Evolutionary conservation across 1,140 invertebrate genomes (phyloP).

Genomic region (Drosophila jambulina): DNA sequence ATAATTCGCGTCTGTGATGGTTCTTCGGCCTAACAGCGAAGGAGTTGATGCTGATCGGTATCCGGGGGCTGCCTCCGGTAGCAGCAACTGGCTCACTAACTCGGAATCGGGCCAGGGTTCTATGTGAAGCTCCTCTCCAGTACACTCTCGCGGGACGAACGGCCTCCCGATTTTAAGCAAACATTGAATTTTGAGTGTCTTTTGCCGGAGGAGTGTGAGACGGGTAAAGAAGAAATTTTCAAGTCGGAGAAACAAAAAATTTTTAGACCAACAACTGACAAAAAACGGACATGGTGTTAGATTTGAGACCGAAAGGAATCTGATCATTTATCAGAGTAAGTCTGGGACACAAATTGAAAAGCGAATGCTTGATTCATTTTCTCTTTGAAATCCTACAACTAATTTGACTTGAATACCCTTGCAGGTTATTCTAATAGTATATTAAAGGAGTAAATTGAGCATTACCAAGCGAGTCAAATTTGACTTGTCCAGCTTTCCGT

Average conservation of each 20-base stretch:
- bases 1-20: conserved; percentile 51
- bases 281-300: conserved; percentile 73
- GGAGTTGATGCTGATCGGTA: background rate
- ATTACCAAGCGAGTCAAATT: background rate
- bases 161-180: conserved; percentile 56
- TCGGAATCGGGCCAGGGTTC: conserved; percentile 7
- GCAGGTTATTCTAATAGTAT: background rate
- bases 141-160: conserved; percentile 56
- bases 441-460: no score
- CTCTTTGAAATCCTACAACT: background rate
- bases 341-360: conserved; percentile 30
- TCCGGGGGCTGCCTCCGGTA: conserved; percentile 6
- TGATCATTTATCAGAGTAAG: background rate
- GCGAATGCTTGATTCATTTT: background rate
- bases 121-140: conserved; percentile 41
- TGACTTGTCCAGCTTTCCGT: no score
- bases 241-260: conserved; percentile 65
- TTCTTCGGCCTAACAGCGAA: conserved; percentile 10
- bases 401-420: background rate
- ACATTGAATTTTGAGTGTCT: conserved; percentile 74
- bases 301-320: conserved; percentile 58
- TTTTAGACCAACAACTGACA: conserved; percentile 73
- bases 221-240: conserved; percentile 53
- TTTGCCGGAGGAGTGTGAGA: conserved; percentile 61
- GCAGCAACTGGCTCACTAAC: conserved; percentile 9